Base-by-base conservation (phyloP, 2,797 vertebrate genomes). In the Aplochiton taeniatus region DNA sequence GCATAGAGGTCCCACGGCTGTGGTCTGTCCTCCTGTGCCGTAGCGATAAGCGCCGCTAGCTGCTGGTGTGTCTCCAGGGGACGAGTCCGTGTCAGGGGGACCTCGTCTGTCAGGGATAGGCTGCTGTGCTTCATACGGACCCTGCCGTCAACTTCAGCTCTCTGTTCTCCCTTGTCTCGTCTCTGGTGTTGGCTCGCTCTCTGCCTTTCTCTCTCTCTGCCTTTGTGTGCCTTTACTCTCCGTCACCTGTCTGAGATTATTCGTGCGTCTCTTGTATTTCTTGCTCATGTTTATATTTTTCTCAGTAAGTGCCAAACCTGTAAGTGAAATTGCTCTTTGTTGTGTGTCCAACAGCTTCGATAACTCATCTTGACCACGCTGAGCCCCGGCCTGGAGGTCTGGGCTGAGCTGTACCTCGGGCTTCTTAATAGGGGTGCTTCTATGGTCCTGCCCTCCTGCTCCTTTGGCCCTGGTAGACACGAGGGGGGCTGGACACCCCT, bases 351-450 rank as follows among this genome's bases (percentile, higher is more conserved):
- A 8, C 81, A 91, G 88, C 72, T 90, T 90, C 17, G 89, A 91
- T 44, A 85, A 86, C 63, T 89, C 89, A 17, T 91, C 89, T 84
- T 91, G 89, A 91, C 88, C 84, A 54, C 73, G 62, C 52, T 16
- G 52, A 11, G 20, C 56, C 50, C 44, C 46, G 43, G 45, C 58
- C n/a, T 4, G 58, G 58, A 60, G 45, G 46, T 60, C 43, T 47
- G 58, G 45, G 58, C 18, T 20, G 45, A 12, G 8, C 12, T 9
- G 46, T 19, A 60, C 20, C 52, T 47, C 58, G 49, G 50, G 61
- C 81, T 78, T 78, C 75, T 82, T 75, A 50, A 46, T 71, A 68
- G 63, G 53, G 19, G 48, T 20, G 31, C 8, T 50, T 43, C 61
- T 58, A 64, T 68, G 69, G 67, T 44, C 7, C 64, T 65, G 70